Percentiles rank a stretch among this genome's conserved stretches.
Conservation (phyloP, 2,797 vertebrate genomes). For the Lemur catta region DNA sequence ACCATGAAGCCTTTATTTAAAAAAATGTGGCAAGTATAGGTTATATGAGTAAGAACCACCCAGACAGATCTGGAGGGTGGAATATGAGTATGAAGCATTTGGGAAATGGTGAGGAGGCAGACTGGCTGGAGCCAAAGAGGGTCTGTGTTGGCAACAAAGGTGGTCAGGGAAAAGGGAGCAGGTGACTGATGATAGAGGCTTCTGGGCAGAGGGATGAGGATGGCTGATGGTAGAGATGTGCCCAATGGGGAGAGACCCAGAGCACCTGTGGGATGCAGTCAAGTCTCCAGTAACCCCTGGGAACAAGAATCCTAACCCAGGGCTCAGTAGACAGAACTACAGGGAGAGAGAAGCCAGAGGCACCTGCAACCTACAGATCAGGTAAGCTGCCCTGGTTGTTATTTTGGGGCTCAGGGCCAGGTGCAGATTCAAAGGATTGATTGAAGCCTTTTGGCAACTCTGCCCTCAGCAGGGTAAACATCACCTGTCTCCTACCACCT, state of each 20-base stretch:
- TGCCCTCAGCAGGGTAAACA: constrained; percentile 71
- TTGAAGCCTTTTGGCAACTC: constrained; percentile 75
- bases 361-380: constrained; percentile 62
- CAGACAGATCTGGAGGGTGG: background rate
- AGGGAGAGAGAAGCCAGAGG: constrained; percentile 51
- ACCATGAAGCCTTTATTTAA: background rate
- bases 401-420: constrained; percentile 68
- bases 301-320: constrained; percentile 9
- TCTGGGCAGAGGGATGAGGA: background rate
- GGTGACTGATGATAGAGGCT: background rate
- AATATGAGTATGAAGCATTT: background rate
- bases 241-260: background rate
- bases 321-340: background rate
- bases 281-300: background rate
- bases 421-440: constrained; percentile 77
- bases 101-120: background rate
- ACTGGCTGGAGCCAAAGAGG: background rate
- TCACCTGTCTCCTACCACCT: constrained; percentile 78
- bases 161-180: background rate
- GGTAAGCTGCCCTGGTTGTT: constrained; percentile 64
- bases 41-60: background rate
- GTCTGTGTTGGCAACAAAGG: background rate
- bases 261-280: background rate
- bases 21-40: background rate
- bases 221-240: background rate